Evolutionary conservation across 2,888 invertebrate genomes (phyloP).

Genomic region (Chalcis sispes): DNA sequence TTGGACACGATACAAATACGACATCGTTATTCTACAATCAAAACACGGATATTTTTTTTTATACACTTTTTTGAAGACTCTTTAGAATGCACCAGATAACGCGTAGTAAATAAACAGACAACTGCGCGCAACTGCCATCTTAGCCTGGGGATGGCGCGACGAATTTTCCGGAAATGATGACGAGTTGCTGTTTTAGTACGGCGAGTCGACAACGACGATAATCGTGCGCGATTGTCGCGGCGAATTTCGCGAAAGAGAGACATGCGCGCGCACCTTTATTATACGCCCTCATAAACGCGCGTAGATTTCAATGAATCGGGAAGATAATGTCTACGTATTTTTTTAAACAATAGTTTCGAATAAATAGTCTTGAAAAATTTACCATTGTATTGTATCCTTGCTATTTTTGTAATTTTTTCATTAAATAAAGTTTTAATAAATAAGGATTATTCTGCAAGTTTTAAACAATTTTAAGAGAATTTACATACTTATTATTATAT

Average conservation of each 20-base stretch:
- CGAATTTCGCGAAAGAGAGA: not conserved
- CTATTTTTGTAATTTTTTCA: too few species aligned
- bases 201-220: not conserved
- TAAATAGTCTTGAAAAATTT: not conserved
- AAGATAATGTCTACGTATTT: too few species aligned
- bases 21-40: too few species aligned
- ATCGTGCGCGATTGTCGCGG: slow-evolving; percentile 5
- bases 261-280: slow-evolving; percentile 5
- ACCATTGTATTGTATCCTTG: too few species aligned
- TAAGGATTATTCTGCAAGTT: too few species aligned
- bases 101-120: slow-evolving; percentile 58
- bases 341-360: not conserved
- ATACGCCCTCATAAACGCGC: not conserved
- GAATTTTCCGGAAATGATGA: slow-evolving; percentile 58
- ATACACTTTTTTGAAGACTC: not conserved
- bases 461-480: too few species aligned
- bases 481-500: too few species aligned
- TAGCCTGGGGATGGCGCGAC: slow-evolving; percentile 46
- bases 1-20: too few species aligned
- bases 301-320: not conserved
- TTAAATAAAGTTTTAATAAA: too few species aligned
- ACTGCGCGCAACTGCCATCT: slow-evolving; percentile 55
- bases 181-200: slow-evolving; percentile 1
- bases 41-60: too few species aligned
- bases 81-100: slow-evolving; percentile 44